Base-by-base conservation (phyloP, 2,888 invertebrate genomes). In the Myathropa florea region DNA sequence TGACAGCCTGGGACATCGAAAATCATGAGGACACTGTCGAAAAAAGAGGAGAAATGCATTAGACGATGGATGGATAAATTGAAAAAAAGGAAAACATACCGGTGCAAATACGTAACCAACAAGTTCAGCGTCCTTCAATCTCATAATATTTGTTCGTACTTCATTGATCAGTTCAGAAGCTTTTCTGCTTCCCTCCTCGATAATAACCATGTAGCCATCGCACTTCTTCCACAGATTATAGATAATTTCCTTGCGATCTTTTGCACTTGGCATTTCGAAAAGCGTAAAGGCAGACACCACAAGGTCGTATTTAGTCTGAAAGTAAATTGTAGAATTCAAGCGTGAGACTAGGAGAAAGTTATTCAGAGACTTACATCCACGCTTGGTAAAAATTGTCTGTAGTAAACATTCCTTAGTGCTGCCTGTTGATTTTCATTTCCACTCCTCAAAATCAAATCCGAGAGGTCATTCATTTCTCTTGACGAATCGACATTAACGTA, bases 201-300 rank as follows among this genome's bases (percentile, higher is more conserved):
- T 94, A 4, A 98, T 93, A 14, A 98, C 94, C 90, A 98, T 93
- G 91, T 96, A 97, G 12, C 96, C 94, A 88, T 95, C 94, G 0
- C 98, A 97, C 93, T 97, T 98, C 72, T 95, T 95, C 98, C 98
- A 98, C 9, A 98, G 93, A 90, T 95, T 96, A 67, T 95, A 93
- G 76, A 98, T 92, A 0, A 94, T 94, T 90, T 96, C 95, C 63
- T 97, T 91, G 65, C 98, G 94, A 28, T 94, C 93, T 90, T 95
- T 93, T 86, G 94, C 93, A 81, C 93, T 94, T 0, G 96, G 96
- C 88, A 98, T 92, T 92, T 98, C 98, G 89, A 98, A 94, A 87
- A 98, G 93, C 0, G 97, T 94, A 91, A 95, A 97, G 0, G 97
- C 96, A 71, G 96, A 95, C 24, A 97, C 93, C 0, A 97, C 97